phyloP scores from a whole-genome alignment of 2,888 invertebrate genomes.

The Volucella bombylans region DNA sequence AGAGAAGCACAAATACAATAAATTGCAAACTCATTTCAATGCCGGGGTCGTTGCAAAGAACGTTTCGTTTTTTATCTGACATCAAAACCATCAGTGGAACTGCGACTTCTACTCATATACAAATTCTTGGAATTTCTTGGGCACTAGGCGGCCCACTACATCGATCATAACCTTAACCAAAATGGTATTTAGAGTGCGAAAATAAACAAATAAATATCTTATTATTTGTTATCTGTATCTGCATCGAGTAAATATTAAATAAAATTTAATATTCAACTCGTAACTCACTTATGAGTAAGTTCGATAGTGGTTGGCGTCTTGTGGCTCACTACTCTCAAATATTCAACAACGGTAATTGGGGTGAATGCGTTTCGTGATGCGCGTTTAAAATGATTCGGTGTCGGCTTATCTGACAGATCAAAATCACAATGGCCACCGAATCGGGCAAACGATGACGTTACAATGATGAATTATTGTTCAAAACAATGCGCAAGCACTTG shows the following conservation, averaged over 20 bases:
- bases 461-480: conserved; percentile 18
- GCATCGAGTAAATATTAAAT: conserved; percentile 16
- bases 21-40: conserved; percentile 22
- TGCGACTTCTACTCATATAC: conserved; percentile 30
- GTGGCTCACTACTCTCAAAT: neutral
- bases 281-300: neutral
- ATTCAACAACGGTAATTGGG: neutral
- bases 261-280: conserved; percentile 24
- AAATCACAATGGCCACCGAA: conserved; percentile 1
- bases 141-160: neutral
- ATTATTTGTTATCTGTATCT: neutral
- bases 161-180: conserved; percentile 53
- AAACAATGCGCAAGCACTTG: conserved; percentile 8
- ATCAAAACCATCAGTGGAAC: conserved; percentile 17
- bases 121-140: neutral
- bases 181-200: conserved; percentile 55
- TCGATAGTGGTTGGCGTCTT: neutral
- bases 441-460: conserved; percentile 14
- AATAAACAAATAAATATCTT: conserved; percentile 27
- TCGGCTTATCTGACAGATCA: conserved; percentile 16
- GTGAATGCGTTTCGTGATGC: conserved; percentile 16
- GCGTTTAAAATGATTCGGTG: conserved; percentile 17
- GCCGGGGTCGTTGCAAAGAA: conserved; percentile 48
- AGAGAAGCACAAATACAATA: neutral
- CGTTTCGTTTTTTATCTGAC: conserved; percentile 12